These are phyloP conservation scores for Nebria salina DNA, from an alignment of 2,888 invertebrate species.

Conservation along the genomic window DNA sequence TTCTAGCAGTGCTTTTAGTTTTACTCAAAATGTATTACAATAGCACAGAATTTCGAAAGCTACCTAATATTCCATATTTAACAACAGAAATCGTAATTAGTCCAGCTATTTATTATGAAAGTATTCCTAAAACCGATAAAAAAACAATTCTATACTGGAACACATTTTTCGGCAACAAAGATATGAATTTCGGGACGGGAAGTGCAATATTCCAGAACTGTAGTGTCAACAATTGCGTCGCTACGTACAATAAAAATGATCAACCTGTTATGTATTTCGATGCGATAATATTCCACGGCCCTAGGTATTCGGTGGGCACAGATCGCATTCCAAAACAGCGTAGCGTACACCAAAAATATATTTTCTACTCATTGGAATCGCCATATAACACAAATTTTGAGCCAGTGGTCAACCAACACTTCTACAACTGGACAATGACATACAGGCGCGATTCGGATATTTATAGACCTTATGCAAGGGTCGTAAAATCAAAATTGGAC, in stretches of 20 bases:
- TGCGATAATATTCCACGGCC: slow-evolving; percentile 28
- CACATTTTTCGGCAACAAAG: too few species aligned
- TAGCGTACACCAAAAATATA: slow-evolving; percentile 30
- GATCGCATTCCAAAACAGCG: slow-evolving; percentile 20
- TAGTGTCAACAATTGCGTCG: slow-evolving; percentile 15
- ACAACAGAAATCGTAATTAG: too few species aligned
- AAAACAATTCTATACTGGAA: too few species aligned
- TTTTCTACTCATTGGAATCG: slow-evolving; percentile 31
- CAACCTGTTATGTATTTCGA: slow-evolving; percentile 20
- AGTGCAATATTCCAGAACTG: slow-evolving; percentile 27
- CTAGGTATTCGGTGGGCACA: neutral
- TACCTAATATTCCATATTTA: too few species aligned
- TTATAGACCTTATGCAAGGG: slow-evolving; percentile 60
- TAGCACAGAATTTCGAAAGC: too few species aligned
- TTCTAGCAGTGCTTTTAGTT: too few species aligned
- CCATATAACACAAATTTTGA: slow-evolving; percentile 25
- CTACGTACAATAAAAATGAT: slow-evolving; percentile 26
- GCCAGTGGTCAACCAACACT: slow-evolving; percentile 49
- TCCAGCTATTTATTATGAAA: too few species aligned
- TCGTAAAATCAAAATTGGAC: slow-evolving; percentile 48
- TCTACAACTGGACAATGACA: slow-evolving; percentile 70
- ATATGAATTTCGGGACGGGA: too few species aligned
- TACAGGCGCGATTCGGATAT: slow-evolving; percentile 63
- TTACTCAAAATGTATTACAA: too few species aligned
- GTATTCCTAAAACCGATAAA: too few species aligned